Percentiles rank a stretch among this genome's conserved stretches.
phyloP scores from a whole-genome alignment of 2,113 vertebrate genomes.

The Vicugna pacos region DNA sequence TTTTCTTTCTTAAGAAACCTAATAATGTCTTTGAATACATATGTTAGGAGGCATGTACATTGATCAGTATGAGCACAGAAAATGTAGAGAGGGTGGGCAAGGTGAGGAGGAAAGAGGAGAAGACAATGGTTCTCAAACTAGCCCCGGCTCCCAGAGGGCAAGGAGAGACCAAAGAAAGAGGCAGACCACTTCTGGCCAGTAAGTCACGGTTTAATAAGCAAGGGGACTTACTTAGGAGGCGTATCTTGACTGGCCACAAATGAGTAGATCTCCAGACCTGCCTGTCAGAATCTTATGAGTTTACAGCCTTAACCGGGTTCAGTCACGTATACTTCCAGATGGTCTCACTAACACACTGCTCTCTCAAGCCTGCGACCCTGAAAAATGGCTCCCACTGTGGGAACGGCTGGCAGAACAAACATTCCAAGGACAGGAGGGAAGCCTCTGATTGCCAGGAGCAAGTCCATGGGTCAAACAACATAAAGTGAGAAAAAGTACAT shows the following conservation, averaged over 20 bases:
- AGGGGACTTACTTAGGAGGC: neutral
- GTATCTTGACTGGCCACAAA: neutral
- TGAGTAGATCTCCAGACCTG: neutral
- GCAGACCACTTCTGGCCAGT: too few species aligned
- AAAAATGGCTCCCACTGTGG: neutral
- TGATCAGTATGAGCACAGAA: neutral
- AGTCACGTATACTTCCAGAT: too few species aligned
- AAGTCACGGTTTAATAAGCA: too few species aligned
- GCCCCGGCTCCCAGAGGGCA: neutral
- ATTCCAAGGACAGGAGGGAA: too few species aligned
- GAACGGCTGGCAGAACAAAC: too few species aligned
- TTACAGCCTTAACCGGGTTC: neutral
- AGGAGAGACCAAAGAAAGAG: neutral
- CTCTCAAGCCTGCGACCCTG: neutral
- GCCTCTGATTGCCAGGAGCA: neutral
- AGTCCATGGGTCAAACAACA: too few species aligned
- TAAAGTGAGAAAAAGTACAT: neutral
- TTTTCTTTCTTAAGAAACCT: conserved; percentile 26
- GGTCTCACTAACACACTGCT: neutral
- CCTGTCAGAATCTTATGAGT: neutral
- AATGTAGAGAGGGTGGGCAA: neutral
- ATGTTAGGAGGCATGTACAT: neutral
- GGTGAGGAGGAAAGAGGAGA: neutral
- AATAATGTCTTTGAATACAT: neutral
- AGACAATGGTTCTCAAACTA: neutral